Conservation (phyloP, 2,113 vertebrate genomes). For the Pseudorasbora parva region DNA sequence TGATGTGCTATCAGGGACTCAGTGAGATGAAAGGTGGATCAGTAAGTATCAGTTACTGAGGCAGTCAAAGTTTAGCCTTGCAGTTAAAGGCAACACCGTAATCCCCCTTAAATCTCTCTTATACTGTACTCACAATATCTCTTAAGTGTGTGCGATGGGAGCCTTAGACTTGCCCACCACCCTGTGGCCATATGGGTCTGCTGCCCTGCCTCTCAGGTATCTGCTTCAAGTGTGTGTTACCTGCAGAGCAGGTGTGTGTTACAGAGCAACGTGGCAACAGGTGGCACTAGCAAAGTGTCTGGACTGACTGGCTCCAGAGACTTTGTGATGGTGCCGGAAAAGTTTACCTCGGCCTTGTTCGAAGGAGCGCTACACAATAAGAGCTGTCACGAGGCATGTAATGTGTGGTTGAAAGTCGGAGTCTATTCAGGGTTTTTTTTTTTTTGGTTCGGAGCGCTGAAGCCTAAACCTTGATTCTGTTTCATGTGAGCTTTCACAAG, state of each 20-base stretch:
- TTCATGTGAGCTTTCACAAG: slow-evolving; percentile 60
- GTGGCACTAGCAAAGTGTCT: slow-evolving; percentile 75
- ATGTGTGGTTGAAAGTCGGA: slow-evolving; percentile 74
- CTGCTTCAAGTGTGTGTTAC: slow-evolving; percentile 60
- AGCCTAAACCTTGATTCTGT: slow-evolving; percentile 66
- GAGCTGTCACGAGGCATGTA: slow-evolving; percentile 74
- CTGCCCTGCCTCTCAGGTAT: slow-evolving; percentile 72
- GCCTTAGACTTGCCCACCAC: slow-evolving; percentile 40
- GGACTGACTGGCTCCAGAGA: slow-evolving; percentile 76
- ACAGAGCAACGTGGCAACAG: slow-evolving; percentile 76
- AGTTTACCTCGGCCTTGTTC: slow-evolving; percentile 71
- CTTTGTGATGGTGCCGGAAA: slow-evolving; percentile 67
- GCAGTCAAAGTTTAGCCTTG: slow-evolving; percentile 53
- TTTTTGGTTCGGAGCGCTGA: slow-evolving; percentile 66
- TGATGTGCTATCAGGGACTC: slow-evolving; percentile 57
- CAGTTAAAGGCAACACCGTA: slow-evolving; percentile 67
- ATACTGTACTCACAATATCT: slow-evolving; percentile 71
- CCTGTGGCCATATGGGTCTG: slow-evolving; percentile 60
- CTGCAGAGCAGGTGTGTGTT: slow-evolving; percentile 72
- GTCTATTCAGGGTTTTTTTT: slow-evolving; percentile 60
- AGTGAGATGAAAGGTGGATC: slow-evolving; percentile 65
- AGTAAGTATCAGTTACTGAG: slow-evolving; percentile 72
- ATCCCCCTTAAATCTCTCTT: slow-evolving; percentile 70
- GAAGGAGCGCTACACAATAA: slow-evolving; percentile 75
- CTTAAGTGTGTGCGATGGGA: slow-evolving; percentile 57